Evolutionary conservation across 2,797 vertebrate genomes (phyloP).

Genomic region (Rhabdomys pumilio): DNA sequence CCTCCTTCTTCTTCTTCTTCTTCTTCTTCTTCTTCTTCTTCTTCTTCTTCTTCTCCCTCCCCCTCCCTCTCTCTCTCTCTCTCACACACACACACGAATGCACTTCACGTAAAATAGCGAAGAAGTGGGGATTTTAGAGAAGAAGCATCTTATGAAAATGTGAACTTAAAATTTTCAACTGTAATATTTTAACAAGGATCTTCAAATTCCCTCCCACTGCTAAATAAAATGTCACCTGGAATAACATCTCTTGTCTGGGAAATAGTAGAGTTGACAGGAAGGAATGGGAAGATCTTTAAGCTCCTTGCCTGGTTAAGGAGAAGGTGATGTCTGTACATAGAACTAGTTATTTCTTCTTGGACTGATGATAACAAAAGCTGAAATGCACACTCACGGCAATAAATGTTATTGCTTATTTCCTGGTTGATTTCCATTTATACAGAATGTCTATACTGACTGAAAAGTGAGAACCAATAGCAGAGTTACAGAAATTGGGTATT

Average conservation of each 20-base stretch:
- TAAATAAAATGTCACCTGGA: background rate
- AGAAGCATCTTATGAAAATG: background rate
- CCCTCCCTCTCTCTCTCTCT: too few relatives aligned
- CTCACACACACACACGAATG: too few relatives aligned
- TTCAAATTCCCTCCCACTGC: too few relatives aligned
- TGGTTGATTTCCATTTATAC: background rate
- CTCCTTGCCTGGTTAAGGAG: background rate
- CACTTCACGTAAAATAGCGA: too few relatives aligned
- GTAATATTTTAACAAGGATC: background rate
- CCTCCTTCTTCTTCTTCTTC: too few relatives aligned
- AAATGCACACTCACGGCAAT: background rate
- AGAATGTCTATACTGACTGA: background rate
- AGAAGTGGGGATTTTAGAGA: background rate
- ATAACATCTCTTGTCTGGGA: background rate
- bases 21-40: too few relatives aligned
- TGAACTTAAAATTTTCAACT: background rate
- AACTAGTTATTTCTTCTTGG: background rate
- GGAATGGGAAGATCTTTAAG: background rate
- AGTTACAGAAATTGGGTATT: too few relatives aligned
- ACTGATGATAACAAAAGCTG: background rate
- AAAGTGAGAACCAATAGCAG: background rate
- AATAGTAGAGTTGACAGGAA: background rate
- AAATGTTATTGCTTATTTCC: background rate
- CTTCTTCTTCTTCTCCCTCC: too few relatives aligned
- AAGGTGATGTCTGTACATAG: background rate